A percentile compares a stretch with the other conserved stretches of the same genome.
These are phyloP conservation scores for Scelioninae gen. 1 DNA, from an alignment of 2,888 invertebrate species.

Conservation along the genomic window DNA sequence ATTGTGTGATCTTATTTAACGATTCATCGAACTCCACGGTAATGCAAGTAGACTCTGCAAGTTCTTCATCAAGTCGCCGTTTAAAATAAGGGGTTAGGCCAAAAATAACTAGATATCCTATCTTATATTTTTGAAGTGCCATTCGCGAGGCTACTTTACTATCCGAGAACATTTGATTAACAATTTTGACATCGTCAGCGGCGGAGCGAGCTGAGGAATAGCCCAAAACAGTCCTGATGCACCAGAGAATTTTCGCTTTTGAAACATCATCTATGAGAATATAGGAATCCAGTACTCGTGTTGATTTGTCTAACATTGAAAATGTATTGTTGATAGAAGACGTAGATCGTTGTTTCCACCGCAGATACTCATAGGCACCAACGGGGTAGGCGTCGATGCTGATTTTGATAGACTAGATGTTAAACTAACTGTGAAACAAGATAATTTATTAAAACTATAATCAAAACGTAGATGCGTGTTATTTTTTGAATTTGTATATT, in stretches of 20 bases:
- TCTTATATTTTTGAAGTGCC: slow-evolving; percentile 66
- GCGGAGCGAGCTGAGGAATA: slow-evolving; percentile 19
- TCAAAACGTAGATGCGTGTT: too few species aligned
- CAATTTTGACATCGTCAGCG: slow-evolving; percentile 39
- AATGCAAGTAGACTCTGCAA: slow-evolving; percentile 29
- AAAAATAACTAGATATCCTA: slow-evolving; percentile 64
- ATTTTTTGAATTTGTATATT: too few species aligned
- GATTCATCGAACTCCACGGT: slow-evolving; percentile 70
- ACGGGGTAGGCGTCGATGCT: too few species aligned
- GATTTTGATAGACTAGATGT: too few species aligned
- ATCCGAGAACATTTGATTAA: slow-evolving; percentile 68
- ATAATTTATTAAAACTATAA: too few species aligned
- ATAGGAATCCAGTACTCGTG: too few species aligned
- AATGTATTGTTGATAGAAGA: too few species aligned
- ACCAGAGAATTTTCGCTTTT: slow-evolving; percentile 19
- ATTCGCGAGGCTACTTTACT: slow-evolving; percentile 66
- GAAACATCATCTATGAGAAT: too few species aligned
- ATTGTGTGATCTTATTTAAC: slow-evolving; percentile 71
- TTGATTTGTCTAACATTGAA: too few species aligned
- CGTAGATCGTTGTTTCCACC: too few species aligned
- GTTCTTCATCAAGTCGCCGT: slow-evolving; percentile 3
- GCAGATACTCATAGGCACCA: too few species aligned
- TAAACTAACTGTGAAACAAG: too few species aligned
- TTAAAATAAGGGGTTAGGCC: slow-evolving; percentile 34
- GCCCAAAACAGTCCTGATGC: slow-evolving; percentile 11